These are phyloP conservation scores for Alcedo quadribrachys DNA, from an alignment of 2,797 vertebrate species.

Conservation along the genomic window DNA sequence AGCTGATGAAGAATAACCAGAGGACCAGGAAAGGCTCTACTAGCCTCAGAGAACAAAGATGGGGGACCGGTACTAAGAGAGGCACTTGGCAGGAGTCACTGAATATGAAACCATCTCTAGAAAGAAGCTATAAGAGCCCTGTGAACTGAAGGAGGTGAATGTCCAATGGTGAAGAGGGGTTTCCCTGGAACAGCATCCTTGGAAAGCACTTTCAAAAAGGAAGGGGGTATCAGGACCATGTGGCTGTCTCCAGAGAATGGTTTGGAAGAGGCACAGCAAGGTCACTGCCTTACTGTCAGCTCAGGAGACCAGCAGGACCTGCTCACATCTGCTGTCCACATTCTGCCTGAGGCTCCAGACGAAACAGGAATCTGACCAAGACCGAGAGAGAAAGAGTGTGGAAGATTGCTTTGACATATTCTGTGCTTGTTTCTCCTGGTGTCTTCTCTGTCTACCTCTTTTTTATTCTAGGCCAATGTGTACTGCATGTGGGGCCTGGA, in stretches of 20 bases:
- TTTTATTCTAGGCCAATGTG: background rate
- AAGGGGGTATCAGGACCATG: background rate
- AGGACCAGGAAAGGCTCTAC: conserved; percentile 39
- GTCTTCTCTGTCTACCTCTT: conserved; percentile 41
- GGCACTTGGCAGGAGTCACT: background rate
- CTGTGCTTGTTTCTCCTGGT: conserved; percentile 6
- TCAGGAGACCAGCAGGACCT: background rate
- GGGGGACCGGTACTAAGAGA: background rate
- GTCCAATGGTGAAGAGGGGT: background rate
- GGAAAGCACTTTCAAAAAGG: background rate
- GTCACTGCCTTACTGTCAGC: background rate
- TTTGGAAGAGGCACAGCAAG: background rate
- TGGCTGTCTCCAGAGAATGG: background rate
- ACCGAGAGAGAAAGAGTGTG: background rate
- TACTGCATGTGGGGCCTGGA: background rate
- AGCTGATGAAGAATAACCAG: background rate
- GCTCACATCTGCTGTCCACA: rapidly evolving
- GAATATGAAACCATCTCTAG: background rate
- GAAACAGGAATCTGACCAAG: background rate
- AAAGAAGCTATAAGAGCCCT: background rate
- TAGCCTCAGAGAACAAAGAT: background rate
- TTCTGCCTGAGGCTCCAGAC: background rate
- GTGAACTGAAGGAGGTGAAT: background rate
- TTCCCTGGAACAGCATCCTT: background rate
- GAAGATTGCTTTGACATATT: background rate